phyloP scores from a whole-genome alignment of 37 sponge, comb jelly and placozoan genomes.

The Aphrocallistes beatrix region DNA sequence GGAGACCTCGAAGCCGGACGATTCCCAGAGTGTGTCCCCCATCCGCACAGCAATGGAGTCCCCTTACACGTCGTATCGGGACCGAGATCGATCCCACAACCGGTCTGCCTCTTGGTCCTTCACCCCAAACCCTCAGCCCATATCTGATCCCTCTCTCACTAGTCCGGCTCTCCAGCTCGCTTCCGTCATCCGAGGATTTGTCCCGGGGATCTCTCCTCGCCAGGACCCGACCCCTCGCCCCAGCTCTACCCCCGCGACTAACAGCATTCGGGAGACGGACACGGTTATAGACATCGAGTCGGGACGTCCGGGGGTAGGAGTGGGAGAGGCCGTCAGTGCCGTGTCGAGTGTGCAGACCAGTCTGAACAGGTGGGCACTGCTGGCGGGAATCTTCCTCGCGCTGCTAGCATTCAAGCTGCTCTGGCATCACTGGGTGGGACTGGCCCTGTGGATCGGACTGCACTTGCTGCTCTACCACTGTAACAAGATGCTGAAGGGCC shows the following conservation, averaged over 20 bases:
- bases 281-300: background rate
- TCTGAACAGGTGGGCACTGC: background rate
- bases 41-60: too few species aligned
- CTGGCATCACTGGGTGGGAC: constrained; percentile 10
- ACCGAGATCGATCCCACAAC: constrained; percentile 29
- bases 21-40: too few species aligned
- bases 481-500: background rate
- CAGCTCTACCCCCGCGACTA: background rate
- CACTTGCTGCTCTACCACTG: background rate
- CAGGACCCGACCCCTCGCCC: background rate
- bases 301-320: background rate
- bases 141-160: background rate
- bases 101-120: constrained; percentile 66
- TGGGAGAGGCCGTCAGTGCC: background rate
- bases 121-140: constrained; percentile 16
- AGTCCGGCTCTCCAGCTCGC: background rate
- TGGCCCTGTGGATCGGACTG: background rate
- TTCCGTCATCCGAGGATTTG: background rate
- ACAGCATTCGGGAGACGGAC: constrained; percentile 1
- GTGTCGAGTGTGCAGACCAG: background rate
- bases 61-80: background rate
- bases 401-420: background rate
- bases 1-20: too few species aligned
- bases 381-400: background rate
- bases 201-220: background rate